A percentile compares a stretch with the other conserved stretches of the same genome.
Evolutionary conservation across 1,140 invertebrate species (phyloP).

Genomic region (Calliopsis andreniformis): DNA sequence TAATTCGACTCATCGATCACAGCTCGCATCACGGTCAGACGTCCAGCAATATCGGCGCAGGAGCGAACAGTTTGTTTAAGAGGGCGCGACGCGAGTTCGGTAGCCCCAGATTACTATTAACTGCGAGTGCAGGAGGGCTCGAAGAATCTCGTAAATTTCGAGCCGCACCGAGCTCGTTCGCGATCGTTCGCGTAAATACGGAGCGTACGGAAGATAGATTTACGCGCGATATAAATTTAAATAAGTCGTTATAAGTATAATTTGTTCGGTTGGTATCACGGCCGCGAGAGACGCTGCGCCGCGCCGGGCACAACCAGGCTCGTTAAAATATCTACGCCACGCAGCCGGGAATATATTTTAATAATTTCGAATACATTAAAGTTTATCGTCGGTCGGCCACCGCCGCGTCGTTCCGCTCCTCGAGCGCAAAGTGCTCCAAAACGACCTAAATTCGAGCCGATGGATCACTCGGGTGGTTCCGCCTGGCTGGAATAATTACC

Average conservation of each 20-base stretch:
- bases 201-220: slow-evolving; percentile 24
- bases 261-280: slow-evolving; percentile 73
- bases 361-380: slow-evolving; percentile 81
- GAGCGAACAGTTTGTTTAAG: neutral
- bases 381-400: slow-evolving; percentile 75
- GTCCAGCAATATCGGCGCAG: neutral
- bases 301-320: slow-evolving; percentile 71
- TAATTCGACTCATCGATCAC: too few relatives aligned
- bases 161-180: neutral
- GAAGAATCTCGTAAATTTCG: neutral
- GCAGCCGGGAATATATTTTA: slow-evolving; percentile 80
- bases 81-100: neutral
- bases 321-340: slow-evolving; percentile 78
- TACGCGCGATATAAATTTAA: slow-evolving; percentile 73
- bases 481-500: slow-evolving; percentile 55
- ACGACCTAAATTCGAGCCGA: slow-evolving; percentile 47
- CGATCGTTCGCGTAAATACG: neutral
- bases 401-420: slow-evolving; percentile 48
- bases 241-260: slow-evolving; percentile 80
- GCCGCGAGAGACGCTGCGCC: slow-evolving; percentile 55
- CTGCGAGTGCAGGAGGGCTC: neutral
- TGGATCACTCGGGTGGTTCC: slow-evolving; percentile 43
- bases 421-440: slow-evolving; percentile 53
- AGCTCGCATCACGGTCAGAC: too few relatives aligned
- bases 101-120: neutral